Conservation (phyloP, 2,888 invertebrate species). For the Eupithecia exiguata region DNA sequence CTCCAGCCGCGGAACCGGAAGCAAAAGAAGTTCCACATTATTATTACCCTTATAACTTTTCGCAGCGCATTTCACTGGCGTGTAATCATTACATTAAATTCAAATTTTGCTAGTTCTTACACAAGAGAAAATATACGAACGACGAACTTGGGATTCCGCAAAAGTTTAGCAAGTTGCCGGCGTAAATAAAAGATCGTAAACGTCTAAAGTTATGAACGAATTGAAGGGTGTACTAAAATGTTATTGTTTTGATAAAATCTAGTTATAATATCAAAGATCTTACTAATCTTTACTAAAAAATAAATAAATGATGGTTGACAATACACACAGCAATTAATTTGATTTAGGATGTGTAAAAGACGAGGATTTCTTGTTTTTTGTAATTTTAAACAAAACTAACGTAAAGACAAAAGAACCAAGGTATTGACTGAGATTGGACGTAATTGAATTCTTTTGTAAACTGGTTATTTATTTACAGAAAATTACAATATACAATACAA, state of each 20-base stretch:
- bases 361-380: not conserved
- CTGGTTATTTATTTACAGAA: too few relatives aligned
- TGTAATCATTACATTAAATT: conserved; percentile 44
- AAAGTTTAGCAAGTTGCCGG: conserved; percentile 2
- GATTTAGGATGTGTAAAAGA: not conserved
- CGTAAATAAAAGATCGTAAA: not conserved
- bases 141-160: not conserved
- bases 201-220: not conserved
- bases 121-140: conserved; percentile 19
- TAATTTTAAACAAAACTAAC: too few relatives aligned
- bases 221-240: not conserved
- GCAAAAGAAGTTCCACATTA: conserved; percentile 54
- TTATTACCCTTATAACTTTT: conserved; percentile 56
- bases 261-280: not conserved
- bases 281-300: too few relatives aligned
- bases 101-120: conserved; percentile 31
- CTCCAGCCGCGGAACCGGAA: conserved; percentile 25
- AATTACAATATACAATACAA: too few relatives aligned
- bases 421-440: too few relatives aligned
- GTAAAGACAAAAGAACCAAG: too few relatives aligned
- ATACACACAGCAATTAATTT: not conserved
- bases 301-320: too few relatives aligned
- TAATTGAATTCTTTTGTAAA: too few relatives aligned
- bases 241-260: not conserved
- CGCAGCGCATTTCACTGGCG: conserved; percentile 48